Base-by-base conservation (phyloP, 2,888 invertebrate species). In the Oxytorus armatus region DNA sequence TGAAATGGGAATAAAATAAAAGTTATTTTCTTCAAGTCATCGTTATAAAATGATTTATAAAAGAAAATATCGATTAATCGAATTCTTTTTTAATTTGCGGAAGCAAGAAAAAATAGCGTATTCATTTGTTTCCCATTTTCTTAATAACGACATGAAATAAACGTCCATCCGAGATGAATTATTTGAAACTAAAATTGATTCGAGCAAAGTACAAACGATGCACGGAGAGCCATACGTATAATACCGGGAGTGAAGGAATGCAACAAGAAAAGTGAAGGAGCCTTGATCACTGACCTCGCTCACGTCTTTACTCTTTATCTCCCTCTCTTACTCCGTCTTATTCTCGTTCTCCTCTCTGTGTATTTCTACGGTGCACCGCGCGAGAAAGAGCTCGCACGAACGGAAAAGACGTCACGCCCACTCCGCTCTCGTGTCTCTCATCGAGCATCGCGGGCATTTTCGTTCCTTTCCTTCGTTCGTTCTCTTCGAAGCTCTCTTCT, bases 201-300 rank as follows among this genome's bases (percentile, higher is more conserved):
- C 79, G 81, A 53, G 79, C 61, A 49, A 51, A 63, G 63, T 76
- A 69, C 72, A 66, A 70, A 68, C 69, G 61, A 33, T 63, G 69
- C 44, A 77, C 42, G 29, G 73, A 70, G 77, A 61, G 69, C 70
- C 44, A 53, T 78, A n/a, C n/a, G n/a, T n/a, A 55, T 68, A 80
- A 77, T 49, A 42, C 68, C 21, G 49, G 55, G 72, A 65, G 63
- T 29, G 77, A 69, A 80, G 77, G 80, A 80, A 80, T 80, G 73
- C 80, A 77, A 73, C 73, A 80, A 80, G 80, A 80, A 80, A 73
- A 80, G 80, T 53, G 59, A 66, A 66, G 70, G 68, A 80, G 79
- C 82, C 75, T 87, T 88, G 88, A 88, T 88, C 88, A 88, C 88
- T 88, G 88, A 88, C 88, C 88, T 88, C 88, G 88, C 85, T 85